Evolutionary conservation across 2,113 vertebrate species (phyloP).

Genomic region (Mohoua ochrocephala): DNA sequence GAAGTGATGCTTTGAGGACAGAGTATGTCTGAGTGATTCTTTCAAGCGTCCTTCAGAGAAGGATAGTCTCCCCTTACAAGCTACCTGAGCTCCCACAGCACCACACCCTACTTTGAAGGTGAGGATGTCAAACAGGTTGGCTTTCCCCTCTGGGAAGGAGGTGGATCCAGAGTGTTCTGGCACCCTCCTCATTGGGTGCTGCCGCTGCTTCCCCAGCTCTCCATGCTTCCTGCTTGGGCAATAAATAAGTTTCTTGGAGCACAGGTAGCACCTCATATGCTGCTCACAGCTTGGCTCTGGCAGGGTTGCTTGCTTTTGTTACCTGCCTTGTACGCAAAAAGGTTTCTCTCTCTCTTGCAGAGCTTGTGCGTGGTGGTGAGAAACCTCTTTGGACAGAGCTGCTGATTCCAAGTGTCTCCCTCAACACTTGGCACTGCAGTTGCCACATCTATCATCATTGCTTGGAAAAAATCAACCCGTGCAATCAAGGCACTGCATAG

Average conservation of each 20-base stretch:
- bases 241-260: conserved; percentile 29
- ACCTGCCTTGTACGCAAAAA: not conserved
- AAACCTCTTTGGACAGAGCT: not conserved
- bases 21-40: not conserved
- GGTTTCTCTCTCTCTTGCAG: not conserved
- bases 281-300: not conserved
- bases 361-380: not conserved
- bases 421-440: not conserved
- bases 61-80: not conserved
- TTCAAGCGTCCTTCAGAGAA: not conserved
- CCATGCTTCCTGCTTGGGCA: not conserved
- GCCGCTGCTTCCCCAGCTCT: not conserved
- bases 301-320: not conserved
- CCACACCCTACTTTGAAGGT: not conserved
- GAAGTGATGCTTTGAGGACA: not conserved
- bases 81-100: not conserved
- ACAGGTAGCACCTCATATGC: not conserved
- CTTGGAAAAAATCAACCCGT: not conserved
- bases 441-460: not conserved
- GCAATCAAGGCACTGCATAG: not conserved
- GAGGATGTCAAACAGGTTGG: conserved; percentile 19
- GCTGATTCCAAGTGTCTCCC: not conserved
- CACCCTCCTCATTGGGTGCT: conserved; percentile 26
- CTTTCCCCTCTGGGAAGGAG: not conserved
- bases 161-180: not conserved